These are phyloP conservation scores for Gymnoscelis rufifasciata DNA, from an alignment of 2,888 invertebrate genomes.

Conservation along the genomic window DNA sequence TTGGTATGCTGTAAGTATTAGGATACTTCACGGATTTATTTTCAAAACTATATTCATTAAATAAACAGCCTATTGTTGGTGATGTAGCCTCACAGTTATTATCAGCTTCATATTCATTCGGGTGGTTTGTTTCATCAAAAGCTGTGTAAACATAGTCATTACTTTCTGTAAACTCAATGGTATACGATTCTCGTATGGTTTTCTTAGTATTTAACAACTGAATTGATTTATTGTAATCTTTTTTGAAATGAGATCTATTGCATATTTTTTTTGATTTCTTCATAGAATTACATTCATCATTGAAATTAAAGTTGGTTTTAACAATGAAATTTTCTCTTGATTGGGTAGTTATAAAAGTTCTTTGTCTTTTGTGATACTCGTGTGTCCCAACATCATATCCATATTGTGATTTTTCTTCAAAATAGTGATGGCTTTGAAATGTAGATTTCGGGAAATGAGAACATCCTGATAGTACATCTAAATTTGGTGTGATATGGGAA, in stretches of 20 bases:
- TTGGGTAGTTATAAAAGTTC: conserved; percentile 38
- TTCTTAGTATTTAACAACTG: conserved; percentile 10
- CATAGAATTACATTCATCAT: no score
- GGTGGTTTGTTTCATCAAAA: no score
- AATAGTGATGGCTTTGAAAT: conserved; percentile 47
- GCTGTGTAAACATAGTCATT: conserved; percentile 5
- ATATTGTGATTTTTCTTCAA: conserved; percentile 14
- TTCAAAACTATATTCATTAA: background rate
- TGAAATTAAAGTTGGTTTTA: conserved; percentile 12
- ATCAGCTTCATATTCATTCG: background rate
- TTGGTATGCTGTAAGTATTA: background rate
- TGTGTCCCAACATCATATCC: conserved; percentile 3
- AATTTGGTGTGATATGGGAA: conserved; percentile 4
- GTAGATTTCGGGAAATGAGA: conserved; percentile 26
- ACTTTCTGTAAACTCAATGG: conserved; percentile 38
- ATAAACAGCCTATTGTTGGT: conserved; percentile 7
- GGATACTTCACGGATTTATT: background rate
- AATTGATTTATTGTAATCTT: conserved; percentile 1
- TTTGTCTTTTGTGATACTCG: conserved; percentile 20
- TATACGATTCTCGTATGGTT: conserved; percentile 26
- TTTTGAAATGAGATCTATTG: background rate
- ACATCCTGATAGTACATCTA: background rate
- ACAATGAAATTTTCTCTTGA: conserved; percentile 42
- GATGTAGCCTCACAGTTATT: conserved; percentile 5
- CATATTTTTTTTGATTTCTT: no score